Conservation (phyloP, 2,888 invertebrate species). For the Epiblema foenella region DNA sequence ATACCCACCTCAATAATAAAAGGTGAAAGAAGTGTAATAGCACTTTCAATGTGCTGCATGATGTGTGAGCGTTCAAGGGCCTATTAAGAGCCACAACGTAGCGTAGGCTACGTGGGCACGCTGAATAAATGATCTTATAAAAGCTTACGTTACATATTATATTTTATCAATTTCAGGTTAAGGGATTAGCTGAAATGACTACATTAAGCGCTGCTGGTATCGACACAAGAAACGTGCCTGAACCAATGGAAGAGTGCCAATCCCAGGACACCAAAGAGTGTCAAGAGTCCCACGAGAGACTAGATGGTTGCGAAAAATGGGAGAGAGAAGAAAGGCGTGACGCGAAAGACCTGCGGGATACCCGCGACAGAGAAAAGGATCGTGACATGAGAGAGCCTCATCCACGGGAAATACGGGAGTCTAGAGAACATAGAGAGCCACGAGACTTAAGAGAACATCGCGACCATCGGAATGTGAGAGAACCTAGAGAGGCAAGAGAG, state of each 20-base stretch:
- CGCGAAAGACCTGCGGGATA: constrained; percentile 67
- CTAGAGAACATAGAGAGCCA: constrained; percentile 61
- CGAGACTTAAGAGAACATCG: constrained; percentile 65
- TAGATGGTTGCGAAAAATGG: constrained; percentile 67
- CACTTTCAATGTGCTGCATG: too few species aligned
- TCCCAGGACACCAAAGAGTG: constrained; percentile 69
- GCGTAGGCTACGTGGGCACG: not conserved
- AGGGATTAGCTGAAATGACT: constrained; percentile 97
- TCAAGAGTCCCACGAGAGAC: constrained; percentile 67
- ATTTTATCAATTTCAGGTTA: constrained; percentile 81
- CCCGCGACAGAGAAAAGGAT: constrained; percentile 72
- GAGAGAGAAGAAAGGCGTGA: constrained; percentile 76
- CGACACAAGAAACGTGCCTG: constrained; percentile 76
- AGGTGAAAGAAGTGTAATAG: too few species aligned
- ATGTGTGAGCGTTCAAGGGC: too few species aligned
- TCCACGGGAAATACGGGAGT: constrained; percentile 64
- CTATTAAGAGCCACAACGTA: not conserved
- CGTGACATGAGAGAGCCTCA: constrained; percentile 68
- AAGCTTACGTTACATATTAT: not conserved
- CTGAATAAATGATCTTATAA: not conserved
- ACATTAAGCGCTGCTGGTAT: constrained; percentile 89
- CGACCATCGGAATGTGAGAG: constrained; percentile 61
- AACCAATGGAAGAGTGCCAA: constrained; percentile 81
- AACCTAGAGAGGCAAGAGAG: constrained; percentile 61
- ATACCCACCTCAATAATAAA: too few species aligned